phyloP scores from a whole-genome alignment of 2,113 vertebrate species.

The Oplegnathus fasciatus region DNA sequence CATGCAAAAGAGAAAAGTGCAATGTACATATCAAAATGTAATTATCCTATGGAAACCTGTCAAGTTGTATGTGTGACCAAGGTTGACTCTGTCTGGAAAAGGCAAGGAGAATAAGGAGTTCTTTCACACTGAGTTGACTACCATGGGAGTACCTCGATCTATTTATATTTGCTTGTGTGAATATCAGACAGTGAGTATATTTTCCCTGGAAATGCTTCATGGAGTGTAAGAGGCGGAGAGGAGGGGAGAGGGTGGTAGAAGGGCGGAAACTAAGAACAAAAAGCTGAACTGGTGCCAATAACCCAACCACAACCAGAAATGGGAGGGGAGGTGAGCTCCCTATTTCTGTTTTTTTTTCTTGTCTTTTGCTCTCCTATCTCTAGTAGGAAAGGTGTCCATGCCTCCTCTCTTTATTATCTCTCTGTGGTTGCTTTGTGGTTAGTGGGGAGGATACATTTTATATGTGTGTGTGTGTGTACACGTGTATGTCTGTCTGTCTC shows the following conservation, averaged over 20 bases:
- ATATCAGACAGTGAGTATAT: conserved; percentile 53
- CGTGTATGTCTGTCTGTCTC: conserved; percentile 10
- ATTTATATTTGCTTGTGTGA: conserved; percentile 55
- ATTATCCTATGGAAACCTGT: conserved; percentile 3
- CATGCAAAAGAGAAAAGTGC: neutral
- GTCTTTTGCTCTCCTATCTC: conserved; percentile 43
- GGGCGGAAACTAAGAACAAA: conserved; percentile 78
- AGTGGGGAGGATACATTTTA: conserved; percentile 52
- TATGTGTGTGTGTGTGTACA: neutral
- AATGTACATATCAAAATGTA: neutral
- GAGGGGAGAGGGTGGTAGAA: conserved; percentile 58
- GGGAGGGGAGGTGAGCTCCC: conserved; percentile 4
- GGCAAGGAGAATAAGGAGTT: conserved; percentile 1
- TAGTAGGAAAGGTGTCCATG: conserved; percentile 51
- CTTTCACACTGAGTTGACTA: conserved; percentile 19
- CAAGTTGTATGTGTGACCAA: neutral
- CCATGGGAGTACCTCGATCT: conserved; percentile 30
- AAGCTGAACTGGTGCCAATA: conserved; percentile 79
- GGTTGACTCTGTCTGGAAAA: neutral
- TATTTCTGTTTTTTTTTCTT: conserved; percentile 34
- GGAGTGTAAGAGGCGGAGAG: conserved; percentile 45
- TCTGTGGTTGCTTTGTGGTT: conserved; percentile 68
- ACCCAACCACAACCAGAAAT: conserved; percentile 62
- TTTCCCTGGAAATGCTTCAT: conserved; percentile 63
- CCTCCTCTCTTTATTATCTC: conserved; percentile 60